Evolutionary conservation across 2,888 invertebrate genomes (phyloP).

Genomic region (Coenonympha glycerion): DNA sequence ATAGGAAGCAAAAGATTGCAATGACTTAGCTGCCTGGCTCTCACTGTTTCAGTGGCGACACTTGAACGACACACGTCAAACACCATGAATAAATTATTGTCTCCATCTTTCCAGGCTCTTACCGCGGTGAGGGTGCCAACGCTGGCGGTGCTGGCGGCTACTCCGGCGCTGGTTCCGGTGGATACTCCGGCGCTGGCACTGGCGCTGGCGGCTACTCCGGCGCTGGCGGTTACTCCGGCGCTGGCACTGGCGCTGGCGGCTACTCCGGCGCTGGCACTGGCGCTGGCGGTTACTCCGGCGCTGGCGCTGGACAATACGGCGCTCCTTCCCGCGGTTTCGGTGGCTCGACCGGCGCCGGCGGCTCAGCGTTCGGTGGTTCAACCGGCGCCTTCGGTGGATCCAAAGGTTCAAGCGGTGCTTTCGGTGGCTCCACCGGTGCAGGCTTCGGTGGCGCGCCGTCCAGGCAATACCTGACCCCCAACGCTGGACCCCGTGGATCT

Average conservation of each 20-base stretch:
- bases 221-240: no score
- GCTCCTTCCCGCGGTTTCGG: constrained; percentile 34
- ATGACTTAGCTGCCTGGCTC: no score
- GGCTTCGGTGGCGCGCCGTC: constrained; percentile 50
- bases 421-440: constrained; percentile 18
- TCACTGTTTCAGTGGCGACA: no score
- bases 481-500: constrained; percentile 53
- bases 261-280: constrained; percentile 46
- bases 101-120: constrained; percentile 47
- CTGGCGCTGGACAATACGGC: constrained; percentile 31
- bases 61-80: no score
- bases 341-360: constrained; percentile 16
- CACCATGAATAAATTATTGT: background rate
- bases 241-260: constrained; percentile 15
- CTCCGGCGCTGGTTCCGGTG: no score
- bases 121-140: constrained; percentile 61
- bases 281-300: constrained; percentile 33
- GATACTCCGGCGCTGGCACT: no score
- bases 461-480: constrained; percentile 65
- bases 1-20: no score
- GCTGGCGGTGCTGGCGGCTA: constrained; percentile 39
- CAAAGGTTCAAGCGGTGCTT: constrained; percentile 24
- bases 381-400: constrained; percentile 27
- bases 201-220: no score
- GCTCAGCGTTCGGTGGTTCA: constrained; percentile 27